Evolutionary conservation across 2,888 invertebrate species (phyloP).

Genomic region (Ornithoptera priamus): DNA sequence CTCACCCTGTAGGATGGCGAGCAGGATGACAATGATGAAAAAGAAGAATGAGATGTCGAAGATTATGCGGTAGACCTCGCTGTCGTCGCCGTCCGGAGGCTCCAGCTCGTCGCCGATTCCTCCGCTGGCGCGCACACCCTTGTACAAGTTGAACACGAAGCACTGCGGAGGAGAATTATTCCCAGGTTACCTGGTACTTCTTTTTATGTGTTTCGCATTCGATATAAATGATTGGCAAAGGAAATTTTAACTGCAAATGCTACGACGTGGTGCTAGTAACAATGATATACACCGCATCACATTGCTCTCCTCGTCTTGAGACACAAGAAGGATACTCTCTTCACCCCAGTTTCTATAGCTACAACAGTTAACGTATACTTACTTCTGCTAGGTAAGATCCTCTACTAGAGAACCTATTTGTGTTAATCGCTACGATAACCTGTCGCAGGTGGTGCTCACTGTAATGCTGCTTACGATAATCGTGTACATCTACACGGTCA

Average conservation of each 20-base stretch:
- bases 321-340: too few species aligned
- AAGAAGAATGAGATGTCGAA: slow-evolving; percentile 99
- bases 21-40: slow-evolving; percentile 99
- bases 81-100: slow-evolving; percentile 98
- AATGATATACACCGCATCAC: too few species aligned
- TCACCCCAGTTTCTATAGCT: too few species aligned
- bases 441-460: slow-evolving; percentile 90
- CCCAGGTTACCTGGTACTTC: background rate
- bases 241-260: too few species aligned
- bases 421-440: background rate
- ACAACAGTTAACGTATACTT: background rate
- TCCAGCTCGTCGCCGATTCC: slow-evolving; percentile 99
- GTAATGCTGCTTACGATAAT: slow-evolving; percentile 98
- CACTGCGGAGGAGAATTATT: slow-evolving; percentile 82
- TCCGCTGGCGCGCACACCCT: slow-evolving; percentile 99
- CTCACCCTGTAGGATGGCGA: slow-evolving; percentile 98
- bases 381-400: background rate
- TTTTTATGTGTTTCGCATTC: background rate
- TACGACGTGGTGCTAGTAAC: too few species aligned
- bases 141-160: slow-evolving; percentile 99
- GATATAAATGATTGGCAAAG: too few species aligned
- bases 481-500: slow-evolving; percentile 99
- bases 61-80: slow-evolving; percentile 97
- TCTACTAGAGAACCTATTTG: background rate
- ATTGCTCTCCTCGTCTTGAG: too few species aligned